Percentiles rank a stretch among this genome's conserved stretches.
Evolutionary conservation across 2,888 invertebrate genomes (phyloP).

Genomic region (Erannis defoliaria): DNA sequence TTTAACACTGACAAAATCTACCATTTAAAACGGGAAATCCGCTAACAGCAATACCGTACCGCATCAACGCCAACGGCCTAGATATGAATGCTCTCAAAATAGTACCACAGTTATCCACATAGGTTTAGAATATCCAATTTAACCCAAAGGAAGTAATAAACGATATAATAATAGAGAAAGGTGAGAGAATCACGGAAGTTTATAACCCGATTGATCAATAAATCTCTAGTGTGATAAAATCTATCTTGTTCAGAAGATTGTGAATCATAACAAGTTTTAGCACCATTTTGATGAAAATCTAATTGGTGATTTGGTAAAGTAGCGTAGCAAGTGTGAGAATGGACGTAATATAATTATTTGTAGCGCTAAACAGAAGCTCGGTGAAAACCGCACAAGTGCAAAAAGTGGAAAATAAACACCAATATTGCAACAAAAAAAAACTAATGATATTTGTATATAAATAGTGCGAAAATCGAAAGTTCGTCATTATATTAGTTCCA

Average conservation of each 20-base stretch:
- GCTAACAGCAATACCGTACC: conserved; percentile 18
- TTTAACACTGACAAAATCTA: conserved; percentile 4
- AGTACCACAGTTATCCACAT: conserved; percentile 21
- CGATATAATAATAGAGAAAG: conserved; percentile 41
- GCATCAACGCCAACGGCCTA: conserved; percentile 22
- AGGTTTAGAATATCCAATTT: conserved; percentile 35
- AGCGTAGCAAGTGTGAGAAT: too few species aligned
- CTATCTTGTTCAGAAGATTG: conserved; percentile 17
- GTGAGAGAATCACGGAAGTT: conserved; percentile 36
- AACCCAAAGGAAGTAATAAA: conserved; percentile 43
- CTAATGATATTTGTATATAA: too few species aligned
- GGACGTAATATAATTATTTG: too few species aligned
- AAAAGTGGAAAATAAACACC: too few species aligned
- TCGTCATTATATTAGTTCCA: too few species aligned
- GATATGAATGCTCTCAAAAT: conserved; percentile 30
- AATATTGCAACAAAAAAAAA: too few species aligned
- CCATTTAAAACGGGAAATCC: conserved; percentile 19
- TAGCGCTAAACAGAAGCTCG: too few species aligned
- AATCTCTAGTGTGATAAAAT: conserved; percentile 30
- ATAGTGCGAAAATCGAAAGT: too few species aligned
- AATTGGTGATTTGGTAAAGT: conserved; percentile 2
- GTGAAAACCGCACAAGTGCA: too few species aligned
- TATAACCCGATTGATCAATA: conserved; percentile 22
- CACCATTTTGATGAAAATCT: conserved; percentile 5
- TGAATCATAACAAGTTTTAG: conserved; percentile 13